Evolutionary conservation across 2,113 vertebrate species (phyloP).

Genomic region (Archilochus colubris): DNA sequence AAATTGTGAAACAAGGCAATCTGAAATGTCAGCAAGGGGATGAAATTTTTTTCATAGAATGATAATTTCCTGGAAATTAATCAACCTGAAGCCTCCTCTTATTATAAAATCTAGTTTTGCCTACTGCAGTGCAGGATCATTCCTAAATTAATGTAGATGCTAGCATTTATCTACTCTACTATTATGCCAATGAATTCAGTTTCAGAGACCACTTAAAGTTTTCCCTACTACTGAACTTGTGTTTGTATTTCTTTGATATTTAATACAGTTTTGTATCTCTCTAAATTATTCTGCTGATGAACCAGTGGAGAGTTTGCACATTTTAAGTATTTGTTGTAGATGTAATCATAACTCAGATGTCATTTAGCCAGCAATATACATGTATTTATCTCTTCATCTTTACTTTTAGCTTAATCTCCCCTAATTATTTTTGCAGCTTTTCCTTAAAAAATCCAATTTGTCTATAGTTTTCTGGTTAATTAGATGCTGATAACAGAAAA

Average conservation of each 20-base stretch:
- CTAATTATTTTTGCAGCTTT: conserved; percentile 38
- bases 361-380: not conserved
- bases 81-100: not conserved
- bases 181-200: not conserved
- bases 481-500: conserved; percentile 27
- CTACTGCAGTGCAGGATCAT: not conserved
- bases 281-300: not conserved
- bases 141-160: not conserved
- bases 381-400: not conserved
- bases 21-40: not conserved
- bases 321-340: conserved; percentile 12
- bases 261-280: not conserved
- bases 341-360: not conserved
- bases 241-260: not conserved
- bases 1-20: not conserved
- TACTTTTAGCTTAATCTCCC: not conserved
- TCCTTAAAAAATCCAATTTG: conserved; percentile 38
- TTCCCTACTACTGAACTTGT: not conserved
- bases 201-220: not conserved
- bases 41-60: not conserved
- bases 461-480: conserved; percentile 6
- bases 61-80: not conserved
- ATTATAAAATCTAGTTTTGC: not conserved
- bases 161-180: not conserved
- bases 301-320: not conserved